Evolutionary conservation across 2,888 invertebrate species (phyloP).

Genomic region (Anagyrus pseudococci): DNA sequence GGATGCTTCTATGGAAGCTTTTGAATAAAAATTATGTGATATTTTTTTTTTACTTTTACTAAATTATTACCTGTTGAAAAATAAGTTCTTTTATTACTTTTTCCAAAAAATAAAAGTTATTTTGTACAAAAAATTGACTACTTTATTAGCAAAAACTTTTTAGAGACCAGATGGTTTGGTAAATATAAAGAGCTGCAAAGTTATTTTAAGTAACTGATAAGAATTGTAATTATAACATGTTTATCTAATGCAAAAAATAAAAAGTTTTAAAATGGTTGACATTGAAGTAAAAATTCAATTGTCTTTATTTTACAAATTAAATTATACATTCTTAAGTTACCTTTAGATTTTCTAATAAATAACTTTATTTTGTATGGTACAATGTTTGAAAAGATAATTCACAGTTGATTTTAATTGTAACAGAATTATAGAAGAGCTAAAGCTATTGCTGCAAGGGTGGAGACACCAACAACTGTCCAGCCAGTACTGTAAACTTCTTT

Average conservation of each 20-base stretch:
- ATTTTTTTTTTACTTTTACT: neutral
- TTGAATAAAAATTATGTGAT: constrained; percentile 39
- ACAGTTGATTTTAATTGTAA: no score
- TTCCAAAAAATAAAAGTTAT: neutral
- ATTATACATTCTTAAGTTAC: constrained; percentile 16
- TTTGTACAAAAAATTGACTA: no score
- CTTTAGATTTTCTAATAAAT: constrained; percentile 37
- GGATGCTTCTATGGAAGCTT: constrained; percentile 73
- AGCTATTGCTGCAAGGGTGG: constrained; percentile 60
- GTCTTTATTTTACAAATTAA: constrained; percentile 17
- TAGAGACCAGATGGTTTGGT: no score
- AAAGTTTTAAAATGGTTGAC: neutral
- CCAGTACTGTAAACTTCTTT: constrained; percentile 79
- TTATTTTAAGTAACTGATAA: no score
- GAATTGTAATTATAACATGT: no score
- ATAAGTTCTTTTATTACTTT: neutral
- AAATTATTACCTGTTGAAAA: neutral
- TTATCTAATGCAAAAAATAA: no score
- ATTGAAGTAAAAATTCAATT: neutral
- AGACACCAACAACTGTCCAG: constrained; percentile 65
- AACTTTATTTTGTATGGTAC: constrained; percentile 39
- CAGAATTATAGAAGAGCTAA: constrained; percentile 59
- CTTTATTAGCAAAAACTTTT: no score
- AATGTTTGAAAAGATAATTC: constrained; percentile 11
- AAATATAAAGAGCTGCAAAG: no score